Base-by-base conservation (phyloP, 2,888 invertebrate genomes). In the Drosophila atripex region DNA sequence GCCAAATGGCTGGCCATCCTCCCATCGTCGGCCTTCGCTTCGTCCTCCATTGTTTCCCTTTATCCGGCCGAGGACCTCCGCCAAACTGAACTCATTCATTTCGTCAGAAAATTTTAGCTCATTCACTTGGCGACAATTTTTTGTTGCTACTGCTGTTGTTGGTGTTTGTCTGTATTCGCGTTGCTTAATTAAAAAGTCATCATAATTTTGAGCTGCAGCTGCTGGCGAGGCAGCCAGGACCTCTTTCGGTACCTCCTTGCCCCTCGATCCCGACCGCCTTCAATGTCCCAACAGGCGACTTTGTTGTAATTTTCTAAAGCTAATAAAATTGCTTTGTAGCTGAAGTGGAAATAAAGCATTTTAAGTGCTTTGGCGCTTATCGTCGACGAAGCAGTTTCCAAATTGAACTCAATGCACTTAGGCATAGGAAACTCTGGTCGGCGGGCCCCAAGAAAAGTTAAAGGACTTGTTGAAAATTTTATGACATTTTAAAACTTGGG, bases 301-400 rank as follows among this genome's bases (percentile, higher is more conserved):
- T 86, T 83, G 85, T 84, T 86, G 82, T 78, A 86, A 83, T 80
- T 86, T 86, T 80, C 78, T 84, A 85, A 84, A 84, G 83, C 82
- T 83, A 83, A 83, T 83, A 86, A 86, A 83, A 83, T 83, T 86
- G 85, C 85, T 86, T 82, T 82, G 80, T 76, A 76, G 73, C 84
- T 73, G 54, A 76, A 84, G 78, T 84, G 78, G 64, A 78, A 80
- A 83, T 83, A 86, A 83, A 83, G 87, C 86, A 83, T 76, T 86
- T 78, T 84, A 86, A 83, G 87, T 84, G 76, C 87, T 75, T 50
- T 45, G 46, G 65, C 78, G 76, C 87, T 86, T 86, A 82, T 83
- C 82, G 72, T 63, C 78, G 82, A 66, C 69, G 78, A 59, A 55
- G 71, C 80, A 77, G 72, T 80, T 73, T 77, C 75, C 73, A 72